Evolutionary conservation across 2,888 invertebrate genomes (phyloP), one percentile per base, ranked within the genome.

Genomic region (Gerris lacustris): DNA sequence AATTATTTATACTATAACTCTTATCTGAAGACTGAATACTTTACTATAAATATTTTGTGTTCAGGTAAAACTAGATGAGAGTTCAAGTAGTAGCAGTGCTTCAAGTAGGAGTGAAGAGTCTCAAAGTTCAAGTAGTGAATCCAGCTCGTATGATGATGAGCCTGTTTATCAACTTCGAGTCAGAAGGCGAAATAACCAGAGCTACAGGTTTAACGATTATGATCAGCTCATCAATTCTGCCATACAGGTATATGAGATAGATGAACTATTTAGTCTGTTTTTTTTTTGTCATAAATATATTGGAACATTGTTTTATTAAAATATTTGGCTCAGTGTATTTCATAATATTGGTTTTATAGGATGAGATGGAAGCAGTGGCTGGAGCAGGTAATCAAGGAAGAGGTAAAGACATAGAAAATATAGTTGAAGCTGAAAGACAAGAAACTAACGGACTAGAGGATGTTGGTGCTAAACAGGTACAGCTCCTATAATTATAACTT

Each of bases 211-310:
- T 76, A 91, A 92, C 79, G 96, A 97, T 80, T 98, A 92, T 82
- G 98, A 98, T 79, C 91, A 96, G 45, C 86, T 97, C 80, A 97
- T 98, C 76, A 92, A 94, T 79, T 93, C 92, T 63, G 97, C 97
- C 9, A 89, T 94, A 75, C 87, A 88, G 82, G 87, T 55, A 55
- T 31, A 31, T 1, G 31, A 31, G 31, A 31, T 31, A 31, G 31
- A 31, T 31, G 4, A 31, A 31, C 31, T 31, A 31, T 31, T 31
- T 31, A 31, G 31, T 31, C 31, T 31, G 31, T 31, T 31, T 31
- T 31, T 31, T 31, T 31, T 31, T 31, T 31, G 31, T 31, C 31
- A 31, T 31, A 31, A 31, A 31, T 31, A 31, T 31, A 31, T 31
- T 31, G 1, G 31, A 1, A 31, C 31, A 31, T 31, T 31, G 31